Evolutionary conservation across 92 coral and sea anemone species (phyloP).

Genomic region (Ricordea florida): DNA sequence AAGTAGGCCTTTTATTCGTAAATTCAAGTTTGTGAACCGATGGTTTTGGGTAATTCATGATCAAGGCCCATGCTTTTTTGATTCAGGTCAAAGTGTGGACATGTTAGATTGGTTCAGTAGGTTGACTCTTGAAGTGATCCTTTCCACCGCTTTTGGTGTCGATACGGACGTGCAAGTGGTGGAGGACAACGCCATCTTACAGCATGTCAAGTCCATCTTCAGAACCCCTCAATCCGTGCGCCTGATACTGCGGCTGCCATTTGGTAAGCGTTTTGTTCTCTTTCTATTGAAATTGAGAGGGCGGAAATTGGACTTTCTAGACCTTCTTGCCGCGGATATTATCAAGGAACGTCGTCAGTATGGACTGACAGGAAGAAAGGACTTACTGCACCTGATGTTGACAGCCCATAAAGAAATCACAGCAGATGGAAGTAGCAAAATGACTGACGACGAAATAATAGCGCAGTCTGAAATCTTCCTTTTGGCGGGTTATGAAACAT

Average conservation of each 20-base stretch:
- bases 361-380: conserved; percentile 39
- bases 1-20: no score
- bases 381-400: conserved; percentile 66
- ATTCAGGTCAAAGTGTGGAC: neutral
- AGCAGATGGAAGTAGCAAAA: conserved; percentile 48
- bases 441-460: conserved; percentile 45
- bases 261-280: neutral
- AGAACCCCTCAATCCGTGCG: neutral
- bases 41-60: no score
- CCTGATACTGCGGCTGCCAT: neutral
- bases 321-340: conserved; percentile 43
- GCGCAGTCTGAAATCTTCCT: conserved; percentile 44
- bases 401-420: conserved; percentile 60
- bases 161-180: no score
- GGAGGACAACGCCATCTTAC: neutral
- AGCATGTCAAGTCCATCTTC: neutral
- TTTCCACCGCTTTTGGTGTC: no score
- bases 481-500: conserved; percentile 44
- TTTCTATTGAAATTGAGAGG: neutral
- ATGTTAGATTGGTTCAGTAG: conserved; percentile 55
- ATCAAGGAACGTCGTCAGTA: conserved; percentile 44
- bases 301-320: neutral
- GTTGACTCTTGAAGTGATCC: conserved; percentile 60
- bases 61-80: no score
- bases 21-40: no score